Conservation (phyloP, 2,888 invertebrate genomes). For the Cryptophagus acutangulus region DNA sequence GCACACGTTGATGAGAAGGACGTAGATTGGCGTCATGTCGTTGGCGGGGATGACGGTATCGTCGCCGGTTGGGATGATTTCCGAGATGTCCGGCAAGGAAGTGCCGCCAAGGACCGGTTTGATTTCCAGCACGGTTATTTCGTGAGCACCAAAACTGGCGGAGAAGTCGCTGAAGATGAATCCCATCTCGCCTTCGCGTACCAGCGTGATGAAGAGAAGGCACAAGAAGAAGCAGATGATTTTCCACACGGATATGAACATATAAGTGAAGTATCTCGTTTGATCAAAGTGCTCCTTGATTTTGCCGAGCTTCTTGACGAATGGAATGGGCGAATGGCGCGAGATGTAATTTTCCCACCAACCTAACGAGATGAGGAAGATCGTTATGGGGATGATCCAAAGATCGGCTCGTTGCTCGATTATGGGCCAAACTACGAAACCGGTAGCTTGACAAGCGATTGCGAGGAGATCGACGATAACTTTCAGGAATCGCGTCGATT, state of each 20-base stretch:
- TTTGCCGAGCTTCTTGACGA: slow-evolving; percentile 69
- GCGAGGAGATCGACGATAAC: slow-evolving; percentile 80
- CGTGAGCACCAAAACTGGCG: slow-evolving; percentile 70
- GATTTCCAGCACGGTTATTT: slow-evolving; percentile 72
- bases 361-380: slow-evolving; percentile 78
- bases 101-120: slow-evolving; percentile 59
- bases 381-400: slow-evolving; percentile 82
- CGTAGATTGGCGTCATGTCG: slow-evolving; percentile 68
- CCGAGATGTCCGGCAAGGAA: slow-evolving; percentile 66
- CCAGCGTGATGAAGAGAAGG: slow-evolving; percentile 66
- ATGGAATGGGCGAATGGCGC: slow-evolving; percentile 73
- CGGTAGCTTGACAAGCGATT: slow-evolving; percentile 83
- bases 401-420: slow-evolving; percentile 69
- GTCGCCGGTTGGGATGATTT: slow-evolving; percentile 71
- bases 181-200: slow-evolving; percentile 70
- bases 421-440: slow-evolving; percentile 89
- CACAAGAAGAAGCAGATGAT: slow-evolving; percentile 73
- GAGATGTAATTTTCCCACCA: slow-evolving; percentile 99
- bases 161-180: slow-evolving; percentile 73
- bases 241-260: slow-evolving; percentile 90
- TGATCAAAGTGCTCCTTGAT: slow-evolving; percentile 73
- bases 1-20: slow-evolving; percentile 73
- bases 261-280: slow-evolving; percentile 84
- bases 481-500: slow-evolving; percentile 71
- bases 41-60: slow-evolving; percentile 67